Percentiles rank a stretch among this genome's conserved stretches.
Conservation (phyloP, 2,113 vertebrate genomes). For the Dissostichus mawsoni region DNA sequence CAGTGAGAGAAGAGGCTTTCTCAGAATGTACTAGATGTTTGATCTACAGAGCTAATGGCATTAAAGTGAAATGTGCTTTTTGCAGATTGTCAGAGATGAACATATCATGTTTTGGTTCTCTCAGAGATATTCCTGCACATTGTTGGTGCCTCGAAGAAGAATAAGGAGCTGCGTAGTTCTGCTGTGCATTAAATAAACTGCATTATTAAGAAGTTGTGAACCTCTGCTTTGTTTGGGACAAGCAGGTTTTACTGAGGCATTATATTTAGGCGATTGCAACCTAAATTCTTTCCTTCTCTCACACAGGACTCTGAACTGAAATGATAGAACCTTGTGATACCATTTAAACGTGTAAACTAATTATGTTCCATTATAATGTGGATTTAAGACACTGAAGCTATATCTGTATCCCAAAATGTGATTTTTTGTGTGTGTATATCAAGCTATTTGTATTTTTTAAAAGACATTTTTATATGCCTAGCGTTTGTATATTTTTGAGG, state of each 20-base stretch:
- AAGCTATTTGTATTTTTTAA: constrained; percentile 54
- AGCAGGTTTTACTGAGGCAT: constrained; percentile 39
- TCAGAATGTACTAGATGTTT: constrained; percentile 45
- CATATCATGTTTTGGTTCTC: constrained; percentile 27
- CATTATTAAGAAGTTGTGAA: constrained; percentile 32
- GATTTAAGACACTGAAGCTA: constrained; percentile 77
- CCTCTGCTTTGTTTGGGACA: constrained; percentile 25
- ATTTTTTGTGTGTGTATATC: constrained; percentile 67
- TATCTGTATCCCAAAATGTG: constrained; percentile 84
- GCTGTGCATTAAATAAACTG: constrained; percentile 16
- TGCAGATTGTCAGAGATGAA: constrained; percentile 34
- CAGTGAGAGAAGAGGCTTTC: constrained; percentile 35
- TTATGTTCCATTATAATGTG: constrained; percentile 53
- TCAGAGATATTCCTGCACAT: constrained; percentile 41
- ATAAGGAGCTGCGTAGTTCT: constrained; percentile 27
- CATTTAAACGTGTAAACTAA: constrained; percentile 56
- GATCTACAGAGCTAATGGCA: constrained; percentile 21
- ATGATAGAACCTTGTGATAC: constrained; percentile 37
- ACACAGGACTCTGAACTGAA: constrained; percentile 52
- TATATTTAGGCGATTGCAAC: constrained; percentile 21
- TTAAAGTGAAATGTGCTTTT: constrained; percentile 15
- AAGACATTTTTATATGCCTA: constrained; percentile 42
- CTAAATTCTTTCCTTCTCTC: constrained; percentile 28
- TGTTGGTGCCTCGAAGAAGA: constrained; percentile 48
- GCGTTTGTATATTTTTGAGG: constrained; percentile 59